Evolutionary conservation across 2,888 invertebrate genomes (phyloP), one percentile per base, ranked within the genome.

Genomic region (Anthophora plumipes): DNA sequence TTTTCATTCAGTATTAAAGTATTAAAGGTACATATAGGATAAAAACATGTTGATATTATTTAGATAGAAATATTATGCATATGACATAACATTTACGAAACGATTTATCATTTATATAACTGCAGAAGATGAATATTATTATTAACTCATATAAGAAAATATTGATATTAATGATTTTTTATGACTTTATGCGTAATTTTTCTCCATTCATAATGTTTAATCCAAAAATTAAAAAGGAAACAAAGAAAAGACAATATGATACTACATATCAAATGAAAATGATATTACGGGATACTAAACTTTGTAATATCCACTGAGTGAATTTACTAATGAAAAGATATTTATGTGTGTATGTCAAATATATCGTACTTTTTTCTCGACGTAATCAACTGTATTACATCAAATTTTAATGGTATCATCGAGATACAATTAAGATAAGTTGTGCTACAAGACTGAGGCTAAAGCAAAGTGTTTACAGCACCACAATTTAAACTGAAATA

Each of bases 381-480:
- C 77, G 74, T 81, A 77, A 75, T 76, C 60, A 66, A 77, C 43
- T 46, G 72, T 60, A 48, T 78, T 73, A 74, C 67, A 82, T 50
- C 76, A 70, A 72, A 70, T 74, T 70, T 73, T 60, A 64, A 82
- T 71, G 60, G 67, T 77, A 72, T 80, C 73, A 57, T 60, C 46
- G 55, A 79, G 70, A 81, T 81, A 81, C 69, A 74, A 77, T 73
- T 70, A 83, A 77, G 76, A 72, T 73, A 76, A 83, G 66, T 84
- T 72, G 76, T 77, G 78, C 74, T 74, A 84, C 70, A 63, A 77
- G 82, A 75, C 73, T 79, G 69, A 79, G 81, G 61, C 78, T 85
- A 85, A 80, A 84, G 80, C 80, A 80, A 82, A 84, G 77, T 85
- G 84, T 82, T 83, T 86, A 76, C 87, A 89, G 88, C 85, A 89